Evolutionary conservation across 1,140 invertebrate species (phyloP), one percentile per base, ranked within the genome.

Genomic region (Mamestra configurata): DNA sequence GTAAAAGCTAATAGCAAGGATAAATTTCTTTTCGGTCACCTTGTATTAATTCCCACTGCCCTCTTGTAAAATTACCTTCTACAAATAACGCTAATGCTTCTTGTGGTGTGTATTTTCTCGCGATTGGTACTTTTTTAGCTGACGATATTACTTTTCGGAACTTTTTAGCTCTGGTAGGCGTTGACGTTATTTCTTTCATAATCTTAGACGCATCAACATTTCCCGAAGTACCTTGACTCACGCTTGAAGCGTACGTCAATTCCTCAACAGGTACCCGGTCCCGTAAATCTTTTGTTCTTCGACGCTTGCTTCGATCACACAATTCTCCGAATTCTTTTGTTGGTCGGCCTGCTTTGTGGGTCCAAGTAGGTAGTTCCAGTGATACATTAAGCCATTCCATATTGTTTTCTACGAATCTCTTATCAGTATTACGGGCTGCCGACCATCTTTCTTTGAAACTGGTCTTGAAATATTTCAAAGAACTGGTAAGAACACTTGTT

Each of bases 281-380:
- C n/a, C 86, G 35, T 20, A 89, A 43, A 15, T 15, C 40, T 24
- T 68, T 59, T 55, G 66, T 88, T 83, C 85, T 89, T 66, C 86
- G 73, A 31, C 87, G 59, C 75, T 87, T 90, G 37, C 55, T 79
- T 61, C 79, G 51, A 18, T 88, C 83, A 71, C 82, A 80, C 4
- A 49, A 79, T 77, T 88, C 81, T 8, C 10, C n/a, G 53, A 86
- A 89, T 70, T 46, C 7, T 20, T 84, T 82, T 35, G 15, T 20
- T 10, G 84, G 85, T 15, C 86, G 64, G 8, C 85, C 84, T 6
- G 77, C 13, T 75, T 80, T 64, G 2, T 51, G 10, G 10, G 6
- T 10, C 70, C 70, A 66, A 11, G 5, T 15, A 79, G 24, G 57
- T 13, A 73, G 43, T 61, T n/a, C 3, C 5, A 73, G 73, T 4